These are phyloP conservation scores for Mylabris sibirica DNA, from an alignment of 2,888 invertebrate species.

Conservation along the genomic window DNA sequence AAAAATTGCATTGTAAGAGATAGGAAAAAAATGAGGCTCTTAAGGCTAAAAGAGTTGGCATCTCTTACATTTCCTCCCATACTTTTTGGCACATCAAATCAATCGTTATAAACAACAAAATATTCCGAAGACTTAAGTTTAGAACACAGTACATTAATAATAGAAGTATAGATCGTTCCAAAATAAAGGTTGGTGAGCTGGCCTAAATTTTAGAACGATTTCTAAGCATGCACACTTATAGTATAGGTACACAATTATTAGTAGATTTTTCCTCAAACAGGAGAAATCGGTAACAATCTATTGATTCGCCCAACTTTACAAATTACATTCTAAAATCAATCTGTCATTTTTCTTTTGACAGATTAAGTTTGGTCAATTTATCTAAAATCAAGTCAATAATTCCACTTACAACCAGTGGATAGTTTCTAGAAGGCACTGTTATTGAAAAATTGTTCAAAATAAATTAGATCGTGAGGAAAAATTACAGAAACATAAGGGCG, in stretches of 20 bases:
- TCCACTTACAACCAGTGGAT: constrained; percentile 11
- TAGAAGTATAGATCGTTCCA: neutral
- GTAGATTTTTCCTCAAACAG: neutral
- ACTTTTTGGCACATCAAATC: neutral
- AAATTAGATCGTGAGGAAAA: neutral
- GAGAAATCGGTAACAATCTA: neutral
- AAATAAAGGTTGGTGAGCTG: neutral
- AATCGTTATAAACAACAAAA: too few relatives aligned
- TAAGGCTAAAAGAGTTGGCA: too few relatives aligned
- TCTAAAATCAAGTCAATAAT: neutral
- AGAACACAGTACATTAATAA: neutral
- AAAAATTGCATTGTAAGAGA: too few relatives aligned
- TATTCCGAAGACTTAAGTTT: neutral
- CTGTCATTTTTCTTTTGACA: too few relatives aligned
- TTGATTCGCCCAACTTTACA: neutral
- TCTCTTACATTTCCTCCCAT: too few relatives aligned
- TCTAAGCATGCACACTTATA: neutral
- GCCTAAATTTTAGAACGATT: neutral
- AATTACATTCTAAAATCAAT: neutral
- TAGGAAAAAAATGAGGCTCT: too few relatives aligned
- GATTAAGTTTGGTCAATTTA: neutral
- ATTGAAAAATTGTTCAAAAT: neutral
- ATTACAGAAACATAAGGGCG: neutral
- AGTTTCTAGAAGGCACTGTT: constrained; percentile 18
- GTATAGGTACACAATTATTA: neutral